Evolutionary conservation across 1,140 invertebrate species (phyloP), one percentile per base, ranked within the genome.

Genomic region (Drosophila grimshawi): DNA sequence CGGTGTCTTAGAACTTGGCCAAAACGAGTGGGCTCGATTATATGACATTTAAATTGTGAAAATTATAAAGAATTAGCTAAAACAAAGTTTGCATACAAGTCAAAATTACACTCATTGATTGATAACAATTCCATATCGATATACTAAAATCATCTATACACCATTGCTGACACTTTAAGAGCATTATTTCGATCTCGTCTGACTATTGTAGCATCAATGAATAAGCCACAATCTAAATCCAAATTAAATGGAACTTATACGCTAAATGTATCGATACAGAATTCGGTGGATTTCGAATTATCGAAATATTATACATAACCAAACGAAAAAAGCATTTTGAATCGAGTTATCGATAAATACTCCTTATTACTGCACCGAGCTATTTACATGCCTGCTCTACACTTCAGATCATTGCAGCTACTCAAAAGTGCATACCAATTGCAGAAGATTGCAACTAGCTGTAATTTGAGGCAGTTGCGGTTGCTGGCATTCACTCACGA

Each of bases 401-500:
- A 49, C 6, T 37, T 39, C 11, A 62, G 7, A 33, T 51, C 30
- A 51, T 56, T 27, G 11, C 19, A 51, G 11, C 43, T 19, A 37
- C 29, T 49, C 37, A 30, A 41, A 52, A 35, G 30, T 8, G 8
- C 27, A 60, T 43, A 41, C 11, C 60, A 41, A 43, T 33, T 56
- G 52, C 35, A 37, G 52, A 35, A 33, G 19, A 39, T 11, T n/a
- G 33, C 48, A 73, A 55, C 64, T 66, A 68, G 70, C 70, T 73
- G 64, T 67, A 67, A 67, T 73, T 67, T 73, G 56, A 67, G 56
- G 55, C 55, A 46, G 68, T 71, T 71, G 51, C 4, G 51, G 63
- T 39, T 41, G 64, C 41, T 68, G 71, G 71, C 66, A 75, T 70
- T 63, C 72, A 75, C 32, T 75, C 67, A 70, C 60, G 72, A 75